These are phyloP conservation scores for Vandiemenella viatica DNA, from an alignment of 2,888 invertebrate species.

Conservation along the genomic window DNA sequence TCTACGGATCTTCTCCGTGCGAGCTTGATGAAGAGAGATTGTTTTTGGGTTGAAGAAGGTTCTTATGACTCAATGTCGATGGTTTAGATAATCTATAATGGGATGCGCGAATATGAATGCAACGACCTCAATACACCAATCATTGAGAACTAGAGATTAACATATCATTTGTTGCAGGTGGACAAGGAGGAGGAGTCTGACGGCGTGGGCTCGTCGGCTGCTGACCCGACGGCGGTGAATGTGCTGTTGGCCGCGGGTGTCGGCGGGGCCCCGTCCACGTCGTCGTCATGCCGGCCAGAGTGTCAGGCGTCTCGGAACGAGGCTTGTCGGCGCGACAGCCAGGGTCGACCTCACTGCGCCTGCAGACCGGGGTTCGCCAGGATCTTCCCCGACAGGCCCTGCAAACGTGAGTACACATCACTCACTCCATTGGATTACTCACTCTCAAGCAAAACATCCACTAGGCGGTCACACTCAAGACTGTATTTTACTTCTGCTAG, in stretches of 20 bases:
- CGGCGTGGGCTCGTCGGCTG: slow-evolving; percentile 41
- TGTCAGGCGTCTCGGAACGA: slow-evolving; percentile 68
- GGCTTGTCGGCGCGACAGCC: slow-evolving; percentile 46
- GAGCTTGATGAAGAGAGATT: too few relatives aligned
- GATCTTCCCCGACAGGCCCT: slow-evolving; percentile 76
- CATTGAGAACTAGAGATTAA: too few relatives aligned
- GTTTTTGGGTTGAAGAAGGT: too few relatives aligned
- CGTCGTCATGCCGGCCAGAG: slow-evolving; percentile 54
- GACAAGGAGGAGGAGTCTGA: slow-evolving; percentile 23
- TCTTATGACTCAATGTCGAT: too few relatives aligned
- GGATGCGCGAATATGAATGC: too few relatives aligned
- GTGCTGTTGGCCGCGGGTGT: background rate
- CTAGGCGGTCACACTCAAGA: too few relatives aligned
- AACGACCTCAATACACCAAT: too few relatives aligned
- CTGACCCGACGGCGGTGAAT: slow-evolving; percentile 41
- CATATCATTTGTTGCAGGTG: too few relatives aligned
- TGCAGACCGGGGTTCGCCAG: slow-evolving; percentile 77
- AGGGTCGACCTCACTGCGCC: slow-evolving; percentile 55
- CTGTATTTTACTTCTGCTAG: too few relatives aligned
- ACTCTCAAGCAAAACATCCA: too few relatives aligned
- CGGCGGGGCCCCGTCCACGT: slow-evolving; percentile 12
- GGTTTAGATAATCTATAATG: too few relatives aligned
- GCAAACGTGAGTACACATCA: slow-evolving; percentile 62
- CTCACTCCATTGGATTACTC: slow-evolving; percentile 3
- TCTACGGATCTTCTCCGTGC: too few relatives aligned